Base-by-base conservation (phyloP, 2,888 invertebrate species). In the Thera obeliscata region DNA sequence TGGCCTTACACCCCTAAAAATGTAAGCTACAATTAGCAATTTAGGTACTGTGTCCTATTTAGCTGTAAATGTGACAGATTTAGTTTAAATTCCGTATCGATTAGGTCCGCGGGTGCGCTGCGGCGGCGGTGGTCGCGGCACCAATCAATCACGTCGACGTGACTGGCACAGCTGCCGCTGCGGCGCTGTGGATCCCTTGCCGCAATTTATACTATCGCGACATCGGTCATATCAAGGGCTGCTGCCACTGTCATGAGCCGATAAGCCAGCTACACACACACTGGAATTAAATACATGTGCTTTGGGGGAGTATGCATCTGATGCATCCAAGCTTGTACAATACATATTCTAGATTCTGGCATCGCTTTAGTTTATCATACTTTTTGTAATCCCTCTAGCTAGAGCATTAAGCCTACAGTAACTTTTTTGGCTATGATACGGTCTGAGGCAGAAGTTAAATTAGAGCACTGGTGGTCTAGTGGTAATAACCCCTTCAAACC, bases 71-170 rank as follows among this genome's bases (percentile, higher is more conserved):
- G 43, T 57, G 57, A 64, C 49, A 50, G 63, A 64, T 64, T 56
- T 62, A 35, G 58, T 59, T 48, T 38, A 50, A 56, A 56, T 61
- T 66, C 35, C 2, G 43, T 61, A 66, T 66, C 60, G 69, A 70
- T 70, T 67, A 66, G 69, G 71, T 65, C 72, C 58, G 72, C 71
- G 66, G 67, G 68, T 52, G 54, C 35, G 66, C 36, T 57, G 35
- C 69, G 81, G 75, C 72, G 74, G 74, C 71, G 74, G 78, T 72
- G 76, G 76, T 73, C 69, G 75, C 74, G 71, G 69, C 74, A 71
- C 76, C 79, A 78, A 84, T 84, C 83, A 83, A 84, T 84, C 84
- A 83, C 78, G 77, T 69, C 69, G 70, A 56, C 62, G 69, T 75
- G 78, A 74, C 80, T 75, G 71, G 68, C 73, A 67, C 82, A 79